Evolutionary conservation across 2,113 vertebrate genomes (phyloP).

Genomic region (Thomomys bottae): DNA sequence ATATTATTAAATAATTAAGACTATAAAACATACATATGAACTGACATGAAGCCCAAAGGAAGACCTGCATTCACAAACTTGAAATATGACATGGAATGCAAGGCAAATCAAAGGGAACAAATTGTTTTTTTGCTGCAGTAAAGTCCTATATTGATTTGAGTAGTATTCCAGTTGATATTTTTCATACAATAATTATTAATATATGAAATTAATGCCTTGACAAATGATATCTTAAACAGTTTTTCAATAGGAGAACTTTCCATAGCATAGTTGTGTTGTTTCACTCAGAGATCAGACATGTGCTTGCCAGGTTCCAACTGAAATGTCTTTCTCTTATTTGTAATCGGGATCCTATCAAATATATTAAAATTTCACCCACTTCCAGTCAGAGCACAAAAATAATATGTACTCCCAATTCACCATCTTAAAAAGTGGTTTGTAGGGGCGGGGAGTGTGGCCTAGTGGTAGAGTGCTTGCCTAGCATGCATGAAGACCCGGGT

Average conservation of each 20-base stretch:
- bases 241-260: neutral
- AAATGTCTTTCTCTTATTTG: neutral
- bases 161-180: neutral
- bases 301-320: neutral
- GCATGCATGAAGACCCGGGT: too few relatives aligned
- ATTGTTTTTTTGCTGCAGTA: neutral
- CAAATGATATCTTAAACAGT: neutral
- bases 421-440: neutral
- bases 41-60: too few relatives aligned
- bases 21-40: too few relatives aligned
- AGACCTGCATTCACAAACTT: too few relatives aligned
- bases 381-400: neutral
- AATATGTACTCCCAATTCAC: fast-evolving
- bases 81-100: neutral
- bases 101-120: neutral
- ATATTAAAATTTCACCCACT: neutral
- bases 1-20: neutral
- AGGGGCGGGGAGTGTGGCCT: too few relatives aligned
- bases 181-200: neutral
- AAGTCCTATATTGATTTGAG: neutral
- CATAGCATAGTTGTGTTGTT: neutral
- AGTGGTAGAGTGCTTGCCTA: too few relatives aligned
- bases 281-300: neutral
- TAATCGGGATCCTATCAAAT: neutral
- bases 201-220: neutral